Evolutionary conservation across 2,113 vertebrate genomes (phyloP), one percentile per base, ranked within the genome.

Genomic region (Carassius auratus): DNA sequence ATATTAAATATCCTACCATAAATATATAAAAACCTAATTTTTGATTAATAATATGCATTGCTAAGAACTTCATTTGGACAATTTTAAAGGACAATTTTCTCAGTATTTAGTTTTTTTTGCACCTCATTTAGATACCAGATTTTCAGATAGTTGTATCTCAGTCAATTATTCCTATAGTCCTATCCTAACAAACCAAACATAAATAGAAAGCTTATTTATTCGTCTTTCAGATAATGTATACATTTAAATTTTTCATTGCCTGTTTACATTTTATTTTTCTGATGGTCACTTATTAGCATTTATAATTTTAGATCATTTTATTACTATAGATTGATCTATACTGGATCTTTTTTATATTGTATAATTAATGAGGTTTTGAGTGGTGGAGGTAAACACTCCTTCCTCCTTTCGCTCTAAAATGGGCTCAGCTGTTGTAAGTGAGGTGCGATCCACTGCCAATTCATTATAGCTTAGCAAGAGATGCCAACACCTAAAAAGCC

Each of bases 361-460:
- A 9, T 61, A 61, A 61, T n/a, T 61, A 21, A 61, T 61, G 57
- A n/a, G 21, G 21, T 61, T n/a, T n/a, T 61, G 57, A 9, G 57
- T n/a, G 48, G 59, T 0, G 4, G 26, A 62, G 30, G 19, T 61
- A 48, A 55, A 45, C 38, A 69, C 55, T 73, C 42, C 73, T 64
- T 82, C 12, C 83, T 14, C 19, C 79, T 76, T 84, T 84, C 52
- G 9, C 45, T 57, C 86, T 52, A 57, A 85, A 68, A 76, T 55
- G 89, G 85, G 74, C 76, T 81, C 80, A 76, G 83, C 81, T 69
- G 59, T 74, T 76, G 26, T 81, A 78, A 83, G 74, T 52, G 81
- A 84, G 45, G 30, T 57, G 30, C 76, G 77, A 74, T 83, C 66
- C 26, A 42, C 59, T 71, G 84, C 86, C 88, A 89, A 68, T 81